Conservation (phyloP, 2,113 vertebrate genomes). For the Pardalotus punctatus region DNA sequence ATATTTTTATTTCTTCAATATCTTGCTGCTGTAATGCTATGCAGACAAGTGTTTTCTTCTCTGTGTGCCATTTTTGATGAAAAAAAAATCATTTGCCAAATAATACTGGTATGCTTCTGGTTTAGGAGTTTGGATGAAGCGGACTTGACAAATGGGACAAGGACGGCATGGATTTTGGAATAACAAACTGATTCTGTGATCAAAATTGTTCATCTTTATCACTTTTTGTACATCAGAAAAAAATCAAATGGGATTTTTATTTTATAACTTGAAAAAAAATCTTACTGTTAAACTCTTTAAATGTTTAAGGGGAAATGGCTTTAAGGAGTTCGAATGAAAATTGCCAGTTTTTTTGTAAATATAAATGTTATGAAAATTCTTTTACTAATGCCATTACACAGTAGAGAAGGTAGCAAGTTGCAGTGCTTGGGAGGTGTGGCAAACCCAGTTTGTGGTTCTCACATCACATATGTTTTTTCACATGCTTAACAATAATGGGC, state of each 20-base stretch:
- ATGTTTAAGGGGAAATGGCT: conserved; percentile 93
- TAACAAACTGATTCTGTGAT: conserved; percentile 83
- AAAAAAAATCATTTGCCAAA: conserved; percentile 86
- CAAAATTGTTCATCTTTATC: conserved; percentile 91
- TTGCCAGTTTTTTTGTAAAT: conserved; percentile 90
- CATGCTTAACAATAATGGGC: conserved; percentile 34
- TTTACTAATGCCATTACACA: conserved; percentile 88
- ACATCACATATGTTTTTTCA: conserved; percentile 38
- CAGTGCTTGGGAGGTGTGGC: conserved; percentile 69
- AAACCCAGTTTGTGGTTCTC: conserved; percentile 62
- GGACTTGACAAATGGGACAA: conserved; percentile 71
- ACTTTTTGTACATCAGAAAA: conserved; percentile 98
- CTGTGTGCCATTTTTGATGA: conserved; percentile 82
- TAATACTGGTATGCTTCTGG: conserved; percentile 77
- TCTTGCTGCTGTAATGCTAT: conserved; percentile 89
- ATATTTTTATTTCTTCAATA: conserved; percentile 80
- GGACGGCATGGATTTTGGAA: conserved; percentile 76
- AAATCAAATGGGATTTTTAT: conserved; percentile 95
- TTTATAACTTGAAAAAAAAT: conserved; percentile 90
- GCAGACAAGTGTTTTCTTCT: conserved; percentile 86
- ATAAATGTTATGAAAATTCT: conserved; percentile 82
- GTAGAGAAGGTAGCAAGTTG: conserved; percentile 91
- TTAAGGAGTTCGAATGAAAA: conserved; percentile 87
- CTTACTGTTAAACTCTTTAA: conserved; percentile 91
- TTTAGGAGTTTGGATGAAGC: conserved; percentile 74